These are phyloP conservation scores for Rhodophaea formosa DNA, from an alignment of 2,888 invertebrate species.

Conservation along the genomic window DNA sequence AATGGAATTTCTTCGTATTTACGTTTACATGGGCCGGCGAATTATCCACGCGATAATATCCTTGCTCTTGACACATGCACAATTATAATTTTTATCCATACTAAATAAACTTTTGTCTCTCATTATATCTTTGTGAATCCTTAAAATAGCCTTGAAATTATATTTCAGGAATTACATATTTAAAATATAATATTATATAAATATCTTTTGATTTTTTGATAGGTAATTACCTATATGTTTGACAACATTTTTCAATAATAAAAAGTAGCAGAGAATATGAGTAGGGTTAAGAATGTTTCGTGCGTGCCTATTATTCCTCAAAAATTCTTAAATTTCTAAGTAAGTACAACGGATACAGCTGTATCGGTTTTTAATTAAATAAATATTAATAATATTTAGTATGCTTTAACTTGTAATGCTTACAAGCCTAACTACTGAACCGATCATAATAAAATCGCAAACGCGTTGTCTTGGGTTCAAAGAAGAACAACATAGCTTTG, in stretches of 20 bases:
- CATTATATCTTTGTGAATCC: constrained; percentile 22
- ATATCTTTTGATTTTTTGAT: background rate
- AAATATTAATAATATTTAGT: too few species aligned
- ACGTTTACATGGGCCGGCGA: constrained; percentile 46
- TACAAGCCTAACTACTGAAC: too few species aligned
- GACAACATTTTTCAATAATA: background rate
- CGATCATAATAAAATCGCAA: too few species aligned
- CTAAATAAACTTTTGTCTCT: constrained; percentile 28
- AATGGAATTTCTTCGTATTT: constrained; percentile 42
- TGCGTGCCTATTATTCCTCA: constrained; percentile 3
- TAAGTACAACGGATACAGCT: too few species aligned
- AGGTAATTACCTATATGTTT: background rate
- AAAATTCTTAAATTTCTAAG: too few species aligned
- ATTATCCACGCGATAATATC: constrained; percentile 69
- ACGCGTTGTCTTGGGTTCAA: too few species aligned
- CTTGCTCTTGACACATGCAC: constrained; percentile 49
- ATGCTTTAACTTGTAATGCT: too few species aligned
- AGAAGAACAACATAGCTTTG: too few species aligned
- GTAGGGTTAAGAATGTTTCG: background rate
- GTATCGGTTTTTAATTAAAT: too few species aligned
- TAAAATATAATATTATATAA: background rate
- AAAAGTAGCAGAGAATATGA: background rate
- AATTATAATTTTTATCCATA: constrained; percentile 42
- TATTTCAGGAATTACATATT: background rate
- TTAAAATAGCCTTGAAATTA: background rate